Evolutionary conservation across 2,888 invertebrate genomes (phyloP).

Genomic region (Diarsia rubi): DNA sequence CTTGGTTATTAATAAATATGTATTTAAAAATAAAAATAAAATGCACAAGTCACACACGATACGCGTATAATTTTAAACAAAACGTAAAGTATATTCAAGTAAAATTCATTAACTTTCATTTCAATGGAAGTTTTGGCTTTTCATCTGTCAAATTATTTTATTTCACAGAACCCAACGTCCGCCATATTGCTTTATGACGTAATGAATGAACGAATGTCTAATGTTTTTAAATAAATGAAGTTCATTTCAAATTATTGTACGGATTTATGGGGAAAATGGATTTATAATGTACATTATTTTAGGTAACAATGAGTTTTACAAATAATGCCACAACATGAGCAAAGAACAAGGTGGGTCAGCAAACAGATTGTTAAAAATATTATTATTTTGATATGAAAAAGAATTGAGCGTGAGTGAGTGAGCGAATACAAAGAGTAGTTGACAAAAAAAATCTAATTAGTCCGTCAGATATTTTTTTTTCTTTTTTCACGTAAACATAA

Average conservation of each 20-base stretch:
- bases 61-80: not conserved
- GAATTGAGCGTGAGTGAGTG: too few relatives aligned
- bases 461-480: too few relatives aligned
- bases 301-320: not conserved
- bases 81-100: not conserved
- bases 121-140: conserved; percentile 30
- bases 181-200: conserved; percentile 53
- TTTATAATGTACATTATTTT: not conserved
- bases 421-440: too few relatives aligned
- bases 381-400: not conserved
- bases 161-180: conserved; percentile 52
- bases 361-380: not conserved
- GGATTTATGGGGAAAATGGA: not conserved
- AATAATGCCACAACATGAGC: not conserved
- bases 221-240: not conserved
- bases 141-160: conserved; percentile 57
- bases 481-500: too few relatives aligned
- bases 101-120: conserved; percentile 13
- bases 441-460: too few relatives aligned
- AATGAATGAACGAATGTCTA: conserved; percentile 38
- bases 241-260: conserved; percentile 1
- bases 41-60: too few relatives aligned
- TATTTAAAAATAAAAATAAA: too few relatives aligned
- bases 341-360: not conserved
- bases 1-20: too few relatives aligned